phyloP scores from a whole-genome alignment of 35 echinoderm and acorn worm genomes.

The Lytechinus pictus region DNA sequence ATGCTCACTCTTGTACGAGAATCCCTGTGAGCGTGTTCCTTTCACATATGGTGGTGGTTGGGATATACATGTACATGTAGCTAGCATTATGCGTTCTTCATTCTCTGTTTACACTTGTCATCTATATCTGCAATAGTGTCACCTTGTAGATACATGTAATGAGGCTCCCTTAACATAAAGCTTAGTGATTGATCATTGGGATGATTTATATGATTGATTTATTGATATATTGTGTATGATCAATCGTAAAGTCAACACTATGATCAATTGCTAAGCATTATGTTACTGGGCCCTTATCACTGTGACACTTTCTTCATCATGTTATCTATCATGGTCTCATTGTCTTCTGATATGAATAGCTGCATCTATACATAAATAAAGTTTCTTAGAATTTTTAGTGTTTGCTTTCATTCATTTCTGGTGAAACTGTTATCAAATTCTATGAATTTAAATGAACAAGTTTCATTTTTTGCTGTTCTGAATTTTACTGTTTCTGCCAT shows the following conservation, averaged over 20 bases:
- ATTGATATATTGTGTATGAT: too few relatives aligned
- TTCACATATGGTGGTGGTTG: slow-evolving; percentile 1
- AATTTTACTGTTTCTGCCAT: neutral
- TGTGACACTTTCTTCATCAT: too few relatives aligned
- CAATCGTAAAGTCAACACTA: too few relatives aligned
- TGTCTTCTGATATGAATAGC: neutral
- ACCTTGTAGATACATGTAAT: neutral
- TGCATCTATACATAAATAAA: neutral
- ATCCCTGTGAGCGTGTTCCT: neutral
- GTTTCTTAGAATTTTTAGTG: neutral
- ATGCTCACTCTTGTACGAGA: neutral
- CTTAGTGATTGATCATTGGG: too few relatives aligned
- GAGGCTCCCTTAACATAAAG: too few relatives aligned
- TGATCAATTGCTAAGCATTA: too few relatives aligned
- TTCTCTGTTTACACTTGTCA: neutral
- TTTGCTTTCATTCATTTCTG: neutral
- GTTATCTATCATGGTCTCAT: too few relatives aligned
- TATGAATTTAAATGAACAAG: neutral
- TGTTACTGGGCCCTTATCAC: too few relatives aligned
- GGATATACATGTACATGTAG: neutral
- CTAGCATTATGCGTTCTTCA: neutral
- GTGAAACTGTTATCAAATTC: neutral
- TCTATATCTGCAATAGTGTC: neutral
- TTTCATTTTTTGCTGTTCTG: neutral
- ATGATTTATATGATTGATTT: too few relatives aligned